phyloP scores from a whole-genome alignment of 2,888 invertebrate genomes.

The Andrena flavipes region DNA sequence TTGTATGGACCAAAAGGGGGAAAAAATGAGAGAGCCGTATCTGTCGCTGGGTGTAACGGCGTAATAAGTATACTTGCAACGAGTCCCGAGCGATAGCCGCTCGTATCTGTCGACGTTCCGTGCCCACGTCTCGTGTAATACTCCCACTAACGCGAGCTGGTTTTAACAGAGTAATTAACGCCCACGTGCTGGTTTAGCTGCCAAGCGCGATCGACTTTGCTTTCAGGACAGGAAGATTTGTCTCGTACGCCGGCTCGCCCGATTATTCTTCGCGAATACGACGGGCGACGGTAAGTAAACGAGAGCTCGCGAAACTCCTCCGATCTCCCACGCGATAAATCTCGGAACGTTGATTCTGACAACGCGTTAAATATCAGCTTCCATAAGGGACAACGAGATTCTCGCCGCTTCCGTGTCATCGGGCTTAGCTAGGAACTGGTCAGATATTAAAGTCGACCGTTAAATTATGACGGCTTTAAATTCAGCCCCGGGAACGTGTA shows the following conservation, averaged over 20 bases:
- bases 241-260: neutral
- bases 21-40: slow-evolving; percentile 41
- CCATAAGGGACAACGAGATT: slow-evolving; percentile 1
- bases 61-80: slow-evolving; percentile 36
- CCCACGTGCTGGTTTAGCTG: slow-evolving; percentile 59
- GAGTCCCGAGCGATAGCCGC: slow-evolving; percentile 39
- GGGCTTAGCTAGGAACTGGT: neutral
- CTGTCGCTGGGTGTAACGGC: slow-evolving; percentile 25
- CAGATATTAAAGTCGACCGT: slow-evolving; percentile 19
- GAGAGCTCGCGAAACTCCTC: neutral
- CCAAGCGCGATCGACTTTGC: slow-evolving; percentile 62
- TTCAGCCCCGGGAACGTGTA: neutral
- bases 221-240: slow-evolving; percentile 27
- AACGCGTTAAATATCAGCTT: no score
- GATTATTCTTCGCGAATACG: slow-evolving; percentile 1
- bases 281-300: neutral
- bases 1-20: slow-evolving; percentile 16
- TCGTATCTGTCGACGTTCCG: slow-evolving; percentile 65
- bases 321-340: slow-evolving; percentile 1
- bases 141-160: slow-evolving; percentile 64
- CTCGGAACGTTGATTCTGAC: neutral
- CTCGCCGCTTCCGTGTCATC: neutral
- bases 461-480: slow-evolving; percentile 33
- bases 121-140: slow-evolving; percentile 58
- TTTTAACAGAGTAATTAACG: slow-evolving; percentile 72